Evolutionary conservation across 1,140 invertebrate species (phyloP), one percentile per base, ranked within the genome.

Genomic region (Drosophila trapezifrons): DNA sequence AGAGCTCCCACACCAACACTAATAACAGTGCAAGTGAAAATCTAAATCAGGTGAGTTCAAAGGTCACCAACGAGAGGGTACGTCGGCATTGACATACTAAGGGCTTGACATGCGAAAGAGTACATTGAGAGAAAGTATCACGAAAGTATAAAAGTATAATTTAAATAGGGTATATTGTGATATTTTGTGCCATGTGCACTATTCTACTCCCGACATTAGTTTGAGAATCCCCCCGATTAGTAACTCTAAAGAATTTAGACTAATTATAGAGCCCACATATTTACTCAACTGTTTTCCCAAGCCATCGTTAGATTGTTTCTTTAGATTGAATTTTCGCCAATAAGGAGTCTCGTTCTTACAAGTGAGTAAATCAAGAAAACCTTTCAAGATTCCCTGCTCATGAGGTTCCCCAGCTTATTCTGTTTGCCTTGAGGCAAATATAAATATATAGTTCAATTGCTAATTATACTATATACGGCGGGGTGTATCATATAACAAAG

Each of bases 31-130:
- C 42, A n/a, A 58, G 49, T 65, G 81, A 78, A 72, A 76, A 77
- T 59, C 46, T 82, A 64, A 89, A 84, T 72, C 86, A 90, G 79
- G 86, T 90, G 65, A 86, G 66, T 35, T 49, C 17, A 59, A 43
- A 43, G 55, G 25, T 43, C 37, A 42, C 15, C 27, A 17, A 37
- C 2, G 2, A 7, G 15, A n/a, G 25, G 62, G 17, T 29, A 9
- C 8, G 0, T 9, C 1, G 8, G 5, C 6, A 29, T 29, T 29
- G 7, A 29, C 27, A 29, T 9, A 9, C 27, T 29, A 8, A 49
- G n/a, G 12, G 10, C 17, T 18, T 49, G 25, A 51, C n/a, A 51
- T 17, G n/a, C n/a, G n/a, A 29, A 17, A 29, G 5, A 18, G 32
- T 32, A 32, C 3, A 32, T 8, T 13, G 5, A 29, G 5, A 29